These are phyloP conservation scores for Temnothorax unifasciatus DNA, from an alignment of 2,888 invertebrate species.

Conservation along the genomic window DNA sequence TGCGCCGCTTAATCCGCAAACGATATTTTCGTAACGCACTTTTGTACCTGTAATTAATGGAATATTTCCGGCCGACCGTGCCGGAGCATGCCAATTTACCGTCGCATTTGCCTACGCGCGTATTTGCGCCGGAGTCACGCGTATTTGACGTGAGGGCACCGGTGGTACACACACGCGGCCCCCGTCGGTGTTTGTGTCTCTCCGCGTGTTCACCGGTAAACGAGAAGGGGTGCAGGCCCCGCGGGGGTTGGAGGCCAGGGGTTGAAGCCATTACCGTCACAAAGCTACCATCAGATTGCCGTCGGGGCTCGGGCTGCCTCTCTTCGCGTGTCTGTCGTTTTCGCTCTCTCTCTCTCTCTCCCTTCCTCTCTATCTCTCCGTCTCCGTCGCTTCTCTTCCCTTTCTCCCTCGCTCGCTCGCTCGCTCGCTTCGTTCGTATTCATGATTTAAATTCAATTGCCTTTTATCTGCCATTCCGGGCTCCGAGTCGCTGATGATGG, in stretches of 20 bases:
- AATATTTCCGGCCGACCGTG: slow-evolving; percentile 51
- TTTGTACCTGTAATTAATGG: slow-evolving; percentile 53
- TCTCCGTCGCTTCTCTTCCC: slow-evolving; percentile 39
- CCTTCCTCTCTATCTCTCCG: slow-evolving; percentile 24
- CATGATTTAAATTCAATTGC: slow-evolving; percentile 86
- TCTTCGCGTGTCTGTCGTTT: slow-evolving; percentile 55
- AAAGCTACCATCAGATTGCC: slow-evolving; percentile 86
- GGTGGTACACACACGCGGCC: slow-evolving; percentile 11
- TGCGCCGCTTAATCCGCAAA: slow-evolving; percentile 49
- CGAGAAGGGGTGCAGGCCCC: slow-evolving; percentile 75
- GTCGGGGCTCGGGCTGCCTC: slow-evolving; percentile 81
- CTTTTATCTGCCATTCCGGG: slow-evolving; percentile 85
- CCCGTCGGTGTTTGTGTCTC: slow-evolving; percentile 21
- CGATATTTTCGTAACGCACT: slow-evolving; percentile 46
- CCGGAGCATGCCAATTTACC: slow-evolving; percentile 39
- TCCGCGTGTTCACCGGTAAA: slow-evolving; percentile 73
- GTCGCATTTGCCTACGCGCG: slow-evolving; percentile 15
- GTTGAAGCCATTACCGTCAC: slow-evolving; percentile 85
- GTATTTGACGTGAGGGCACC: slow-evolving; percentile 23
- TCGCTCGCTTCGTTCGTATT: slow-evolving; percentile 84
- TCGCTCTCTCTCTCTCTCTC: background rate
- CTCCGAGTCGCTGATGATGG: slow-evolving; percentile 81
- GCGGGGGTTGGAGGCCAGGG: slow-evolving; percentile 76
- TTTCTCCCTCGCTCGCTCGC: slow-evolving; percentile 61
- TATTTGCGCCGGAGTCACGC: slow-evolving; percentile 40